Evolutionary conservation across 2,113 vertebrate genomes (phyloP).

Genomic region (Pelvicachromis taeniatus): DNA sequence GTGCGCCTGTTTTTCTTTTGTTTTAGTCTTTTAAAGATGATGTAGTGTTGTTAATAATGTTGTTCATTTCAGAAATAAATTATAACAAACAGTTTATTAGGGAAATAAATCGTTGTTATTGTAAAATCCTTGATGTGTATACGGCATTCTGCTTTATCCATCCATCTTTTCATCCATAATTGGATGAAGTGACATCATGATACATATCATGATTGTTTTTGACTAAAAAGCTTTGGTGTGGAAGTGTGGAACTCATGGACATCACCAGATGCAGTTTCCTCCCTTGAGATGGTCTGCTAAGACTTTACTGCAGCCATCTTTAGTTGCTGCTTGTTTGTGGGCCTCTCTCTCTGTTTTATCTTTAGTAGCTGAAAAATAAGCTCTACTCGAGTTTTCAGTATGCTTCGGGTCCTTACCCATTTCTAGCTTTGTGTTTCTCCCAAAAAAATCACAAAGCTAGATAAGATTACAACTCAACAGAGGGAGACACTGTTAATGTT

Average conservation of each 20-base stretch:
- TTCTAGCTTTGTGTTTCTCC: background rate
- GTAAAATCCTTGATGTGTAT: background rate
- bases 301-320: background rate
- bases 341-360: background rate
- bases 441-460: background rate
- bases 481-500: background rate
- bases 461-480: background rate
- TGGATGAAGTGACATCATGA: background rate
- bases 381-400: background rate
- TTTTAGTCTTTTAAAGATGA: background rate
- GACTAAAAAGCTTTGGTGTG: background rate
- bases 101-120: background rate
- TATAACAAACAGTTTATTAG: background rate
- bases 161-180: background rate
- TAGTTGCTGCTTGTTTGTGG: background rate
- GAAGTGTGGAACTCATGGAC: background rate
- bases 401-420: background rate
- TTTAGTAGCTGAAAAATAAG: background rate
- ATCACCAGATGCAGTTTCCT: background rate
- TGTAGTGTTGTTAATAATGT: background rate
- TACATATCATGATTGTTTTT: background rate
- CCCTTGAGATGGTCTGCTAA: background rate
- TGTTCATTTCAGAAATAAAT: background rate
- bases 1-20: constrained; percentile 62
- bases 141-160: background rate